Percentiles rank a stretch among this genome's conserved stretches.
Conservation (phyloP, 2,888 invertebrate species). For the Cryptophagus acutangulus region DNA sequence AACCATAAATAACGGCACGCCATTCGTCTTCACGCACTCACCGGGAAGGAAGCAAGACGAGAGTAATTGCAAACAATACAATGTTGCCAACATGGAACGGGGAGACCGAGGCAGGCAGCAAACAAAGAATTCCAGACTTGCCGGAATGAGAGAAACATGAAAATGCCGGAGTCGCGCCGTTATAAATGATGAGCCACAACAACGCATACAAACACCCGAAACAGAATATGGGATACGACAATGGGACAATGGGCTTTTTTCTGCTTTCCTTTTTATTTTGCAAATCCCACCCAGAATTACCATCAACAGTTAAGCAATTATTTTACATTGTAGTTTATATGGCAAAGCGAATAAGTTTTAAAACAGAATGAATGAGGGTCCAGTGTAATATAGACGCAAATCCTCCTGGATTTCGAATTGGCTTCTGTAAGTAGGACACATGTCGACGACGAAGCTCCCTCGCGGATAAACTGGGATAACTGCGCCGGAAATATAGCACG, state of each 20-base stretch:
- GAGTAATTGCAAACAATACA: conserved; percentile 28
- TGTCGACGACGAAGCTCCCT: conserved; percentile 54
- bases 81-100: conserved; percentile 24
- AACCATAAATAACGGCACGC: conserved; percentile 34
- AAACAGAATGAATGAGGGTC: conserved; percentile 22
- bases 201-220: neutral
- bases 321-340: no score
- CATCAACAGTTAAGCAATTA: no score
- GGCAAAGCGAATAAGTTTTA: conserved; percentile 2
- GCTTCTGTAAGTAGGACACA: conserved; percentile 56
- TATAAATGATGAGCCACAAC: conserved; percentile 26
- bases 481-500: conserved; percentile 50
- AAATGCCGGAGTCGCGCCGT: conserved; percentile 28
- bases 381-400: conserved; percentile 35
- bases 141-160: conserved; percentile 28
- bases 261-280: no score
- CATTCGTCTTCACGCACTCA: conserved; percentile 26
- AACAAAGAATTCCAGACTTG: conserved; percentile 19
- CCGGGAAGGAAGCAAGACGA: conserved; percentile 10
- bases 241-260: no score
- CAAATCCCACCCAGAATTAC: no score
- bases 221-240: no score
- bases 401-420: conserved; percentile 37
- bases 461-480: conserved; percentile 56
- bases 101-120: conserved; percentile 8